These are phyloP conservation scores for Leucopternis melanops DNA, from an alignment of 2,113 vertebrate genomes.

Conservation along the genomic window DNA sequence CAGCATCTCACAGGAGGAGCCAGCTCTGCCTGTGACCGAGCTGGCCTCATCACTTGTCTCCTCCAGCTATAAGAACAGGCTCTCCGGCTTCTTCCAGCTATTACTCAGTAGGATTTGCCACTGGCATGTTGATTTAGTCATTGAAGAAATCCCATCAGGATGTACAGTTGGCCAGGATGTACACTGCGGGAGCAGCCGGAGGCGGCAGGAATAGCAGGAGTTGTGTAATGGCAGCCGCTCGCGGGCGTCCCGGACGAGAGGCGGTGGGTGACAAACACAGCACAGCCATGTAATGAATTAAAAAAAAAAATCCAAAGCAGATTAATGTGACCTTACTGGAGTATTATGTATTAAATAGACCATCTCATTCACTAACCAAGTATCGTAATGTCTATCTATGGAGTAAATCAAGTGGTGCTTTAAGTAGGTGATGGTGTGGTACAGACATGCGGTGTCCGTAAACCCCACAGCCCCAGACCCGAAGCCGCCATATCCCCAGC, in stretches of 20 bases:
- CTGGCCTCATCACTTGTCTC: fast-evolving
- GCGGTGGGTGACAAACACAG: not conserved
- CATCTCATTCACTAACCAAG: fast-evolving
- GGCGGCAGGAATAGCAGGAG: not conserved
- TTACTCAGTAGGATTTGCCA: not conserved
- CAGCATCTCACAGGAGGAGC: slow-evolving; percentile 19
- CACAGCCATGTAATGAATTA: not conserved
- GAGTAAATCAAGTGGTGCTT: not conserved
- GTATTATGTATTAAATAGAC: not conserved
- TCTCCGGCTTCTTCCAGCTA: fast-evolving
- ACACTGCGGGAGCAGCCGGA: not conserved
- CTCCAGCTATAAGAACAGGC: not conserved
- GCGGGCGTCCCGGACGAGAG: not conserved
- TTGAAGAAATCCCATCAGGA: not conserved
- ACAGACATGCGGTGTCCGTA: fast-evolving
- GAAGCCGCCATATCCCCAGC: not conserved
- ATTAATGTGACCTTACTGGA: not conserved
- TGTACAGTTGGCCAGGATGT: fast-evolving
- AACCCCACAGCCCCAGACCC: not conserved
- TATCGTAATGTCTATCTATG: fast-evolving
- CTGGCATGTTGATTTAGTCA: not conserved
- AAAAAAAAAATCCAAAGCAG: not conserved
- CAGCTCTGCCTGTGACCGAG: not conserved
- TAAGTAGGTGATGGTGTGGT: not conserved
- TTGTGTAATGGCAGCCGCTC: too few relatives aligned